A percentile compares a stretch with the other conserved stretches of the same genome.
Conservation (phyloP, 2,797 vertebrate species). For the Tokudaia muenninki region DNA sequence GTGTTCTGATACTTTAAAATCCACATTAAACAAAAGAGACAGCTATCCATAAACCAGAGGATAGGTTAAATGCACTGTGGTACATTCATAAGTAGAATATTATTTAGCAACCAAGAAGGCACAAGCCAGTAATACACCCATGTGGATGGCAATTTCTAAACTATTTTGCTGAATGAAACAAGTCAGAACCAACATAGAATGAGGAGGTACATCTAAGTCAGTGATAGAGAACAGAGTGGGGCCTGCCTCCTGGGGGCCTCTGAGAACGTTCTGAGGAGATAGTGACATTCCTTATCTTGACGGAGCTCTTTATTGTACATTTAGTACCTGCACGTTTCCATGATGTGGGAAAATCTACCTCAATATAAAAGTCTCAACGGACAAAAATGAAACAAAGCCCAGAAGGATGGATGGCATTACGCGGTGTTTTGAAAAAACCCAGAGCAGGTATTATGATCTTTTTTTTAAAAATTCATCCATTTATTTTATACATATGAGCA, state of each 20-base stretch:
- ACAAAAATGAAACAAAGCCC: slow-evolving; percentile 44
- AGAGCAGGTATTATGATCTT: not conserved
- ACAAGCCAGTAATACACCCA: not conserved
- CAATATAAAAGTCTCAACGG: not conserved
- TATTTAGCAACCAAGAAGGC: not conserved
- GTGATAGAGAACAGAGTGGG: not conserved
- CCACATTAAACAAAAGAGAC: not conserved
- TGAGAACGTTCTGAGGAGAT: not conserved
- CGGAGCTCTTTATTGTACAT: not conserved
- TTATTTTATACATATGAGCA: too few species aligned
- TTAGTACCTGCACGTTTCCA: slow-evolving; percentile 34
- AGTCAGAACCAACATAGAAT: not conserved
- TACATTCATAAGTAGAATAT: not conserved
- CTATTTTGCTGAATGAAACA: not conserved
- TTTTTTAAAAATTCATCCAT: too few species aligned
- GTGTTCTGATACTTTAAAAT: not conserved
- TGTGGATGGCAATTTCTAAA: not conserved
- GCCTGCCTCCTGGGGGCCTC: not conserved
- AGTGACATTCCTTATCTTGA: not conserved
- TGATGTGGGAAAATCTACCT: slow-evolving; percentile 13
- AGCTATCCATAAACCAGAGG: not conserved
- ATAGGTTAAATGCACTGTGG: not conserved
- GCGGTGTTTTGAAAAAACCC: not conserved
- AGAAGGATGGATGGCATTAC: not conserved
- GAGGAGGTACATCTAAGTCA: not conserved